Conservation (phyloP, 2,888 invertebrate species). For the Luperina nickerlii region DNA sequence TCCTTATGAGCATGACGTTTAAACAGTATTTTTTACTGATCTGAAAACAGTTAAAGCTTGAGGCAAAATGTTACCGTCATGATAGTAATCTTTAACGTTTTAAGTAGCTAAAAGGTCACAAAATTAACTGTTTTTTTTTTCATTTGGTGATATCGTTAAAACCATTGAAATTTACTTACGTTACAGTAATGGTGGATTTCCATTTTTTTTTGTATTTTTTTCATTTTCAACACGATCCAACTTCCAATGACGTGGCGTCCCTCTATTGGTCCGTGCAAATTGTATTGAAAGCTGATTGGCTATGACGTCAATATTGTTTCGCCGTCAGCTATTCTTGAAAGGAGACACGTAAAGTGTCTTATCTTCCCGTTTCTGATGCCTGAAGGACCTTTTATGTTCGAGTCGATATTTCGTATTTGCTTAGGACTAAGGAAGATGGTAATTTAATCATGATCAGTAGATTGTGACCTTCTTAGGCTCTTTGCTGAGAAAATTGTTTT, state of each 20-base stretch:
- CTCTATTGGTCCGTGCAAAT: conserved; percentile 54
- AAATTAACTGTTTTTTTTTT: no score
- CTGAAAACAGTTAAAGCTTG: no score
- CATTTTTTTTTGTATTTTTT: no score
- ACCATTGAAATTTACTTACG: no score
- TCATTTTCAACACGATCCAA: conserved; percentile 25
- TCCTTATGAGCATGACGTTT: no score
- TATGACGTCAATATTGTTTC: conserved; percentile 61
- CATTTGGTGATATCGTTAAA: no score
- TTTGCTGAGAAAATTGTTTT: conserved; percentile 20
- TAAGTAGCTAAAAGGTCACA: no score
- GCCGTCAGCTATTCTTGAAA: conserved; percentile 46
- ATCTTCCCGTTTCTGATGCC: conserved; percentile 38
- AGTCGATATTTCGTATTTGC: conserved; percentile 45
- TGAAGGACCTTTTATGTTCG: conserved; percentile 28
- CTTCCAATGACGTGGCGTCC: conserved; percentile 27
- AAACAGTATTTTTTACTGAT: no score
- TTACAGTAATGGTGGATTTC: no score
- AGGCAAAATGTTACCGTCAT: no score
- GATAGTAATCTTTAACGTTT: no score
- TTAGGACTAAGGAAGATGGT: conserved; percentile 27
- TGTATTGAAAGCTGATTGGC: conserved; percentile 63
- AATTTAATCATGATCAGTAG: conserved; percentile 42
- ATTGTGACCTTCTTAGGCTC: conserved; percentile 7
- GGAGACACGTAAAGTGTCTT: conserved; percentile 58